Base-by-base conservation (phyloP, 2,888 invertebrate genomes). In the Sylvicola cinctus region DNA sequence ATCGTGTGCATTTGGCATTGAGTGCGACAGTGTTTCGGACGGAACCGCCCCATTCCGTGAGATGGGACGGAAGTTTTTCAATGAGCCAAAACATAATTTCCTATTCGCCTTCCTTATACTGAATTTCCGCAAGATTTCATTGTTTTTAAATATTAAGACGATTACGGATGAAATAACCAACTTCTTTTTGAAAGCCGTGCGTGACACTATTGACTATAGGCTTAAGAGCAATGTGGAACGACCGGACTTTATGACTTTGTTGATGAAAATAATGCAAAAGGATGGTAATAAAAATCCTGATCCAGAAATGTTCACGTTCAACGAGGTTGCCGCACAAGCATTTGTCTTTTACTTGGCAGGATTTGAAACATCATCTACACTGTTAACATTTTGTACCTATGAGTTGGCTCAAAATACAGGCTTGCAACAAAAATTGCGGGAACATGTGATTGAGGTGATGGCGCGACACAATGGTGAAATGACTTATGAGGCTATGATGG, bases 341-440 rank as follows among this genome's bases (percentile, higher is more conserved):
- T 50, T 62, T 10, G 45, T 60, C 6, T 63, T 68, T 38, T 58
- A 60, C 38, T 39, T 47, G 3, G 64, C 61, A 34, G 64, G 64
- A 7, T 61, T 52, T 37, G 63, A 63, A 44, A 61, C 63, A 2
- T 60, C 59, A 5, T 45, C 48, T 4, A 47, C 54, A 3, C 51
- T 54, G 1, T 46, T 60, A 36, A 52, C 54, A 14, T 61, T 57
- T 40, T 49, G 52, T 10, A 40, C 61, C 7, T 62, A 55, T 40
- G 55, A 59, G 39, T 43, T 65, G 5, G 59, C 62, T 1, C 42
- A 47, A 11, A 51, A 61, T 46, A 51, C 48, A 12, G 49, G 56
- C 2, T 40, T 57, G 7, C 63, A 63, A 39, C 45, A 49, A 3
- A 52, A 45, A 35, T 44, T 54, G 3, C 43, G 54, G 13, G 42